Evolutionary conservation across 2,113 vertebrate genomes (phyloP), one percentile per base, ranked within the genome.

Genomic region (Rhombomys opimus): DNA sequence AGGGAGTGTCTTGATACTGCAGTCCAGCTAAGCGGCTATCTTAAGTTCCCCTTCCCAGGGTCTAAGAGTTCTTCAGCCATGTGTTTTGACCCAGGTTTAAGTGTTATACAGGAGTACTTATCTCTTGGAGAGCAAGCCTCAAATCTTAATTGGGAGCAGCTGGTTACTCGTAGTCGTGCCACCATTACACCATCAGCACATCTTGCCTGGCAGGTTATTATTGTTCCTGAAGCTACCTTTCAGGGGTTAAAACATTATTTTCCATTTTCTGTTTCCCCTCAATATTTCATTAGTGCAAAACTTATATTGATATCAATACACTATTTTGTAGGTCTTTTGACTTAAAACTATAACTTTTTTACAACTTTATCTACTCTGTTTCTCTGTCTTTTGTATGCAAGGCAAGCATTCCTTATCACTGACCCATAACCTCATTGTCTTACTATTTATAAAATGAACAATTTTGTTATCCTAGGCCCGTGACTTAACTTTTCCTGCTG

Each of bases 251-350:
- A 85, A 92, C 41, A 20, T 30, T 67, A 7, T 50, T 32, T 12
- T 22, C n/a, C 76, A 76, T 41, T 7, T 30, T 88, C 92, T 22
- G 72, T 77, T 87, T 92, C 9, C 63, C 14, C 1, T 95, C 54
- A 46, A 0, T 89, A 67, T 88, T 97, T 82, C 46, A 81, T 46
- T 76, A 84, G 68, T 90, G 25, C 20, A 67, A 65, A 59, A 50
- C 92, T 90, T 93, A 73, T 88, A 38, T 76, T 72, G 67, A 72
- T 75, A 93, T 70, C 73, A 59, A 11, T 18, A 73, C 80, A 91
- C 38, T 78, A 0, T 94, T 88, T 15, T 91, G 4, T 85, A 81
- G 75, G 3, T 87, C 32, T 52, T 93, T 95, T 90, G 78, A 65
- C 25, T 27, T 85, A 52, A 75, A 95, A 87, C 18, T 85, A 75